Base-by-base conservation (phyloP, 2,113 vertebrate species). In the Nibea albiflora region DNA sequence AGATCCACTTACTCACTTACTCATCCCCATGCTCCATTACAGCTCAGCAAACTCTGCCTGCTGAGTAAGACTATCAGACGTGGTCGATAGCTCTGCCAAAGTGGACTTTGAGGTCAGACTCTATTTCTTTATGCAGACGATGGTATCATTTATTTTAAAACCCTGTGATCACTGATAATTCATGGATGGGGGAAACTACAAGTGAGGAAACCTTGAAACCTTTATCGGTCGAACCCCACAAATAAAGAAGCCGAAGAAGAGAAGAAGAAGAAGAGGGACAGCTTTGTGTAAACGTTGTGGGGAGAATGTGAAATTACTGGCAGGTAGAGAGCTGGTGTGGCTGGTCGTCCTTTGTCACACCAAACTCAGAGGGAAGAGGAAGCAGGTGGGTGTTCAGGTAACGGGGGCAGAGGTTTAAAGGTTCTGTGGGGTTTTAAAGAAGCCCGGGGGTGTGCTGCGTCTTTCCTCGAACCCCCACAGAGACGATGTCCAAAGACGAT, bases 311-410 rank as follows among this genome's bases (percentile, higher is more conserved):
- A 26, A 60, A 9, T n/a, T n/a, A 70, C 74, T 70, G 81, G 61
- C 85, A 75, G 88, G 62, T 60, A 19, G 31, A 66, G 79, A 76
- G 79, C 39, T 76, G 82, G 73, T 56, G 73, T 11, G 78, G 42
- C 42, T 6, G 67, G 3, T 64, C 6, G 14, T 53, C 73, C 47
- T 22, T 39, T 22, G 47, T 54, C 58, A 71, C 74, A 78, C 67
- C 69, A 1, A 83, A 39, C 71, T 81, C 61, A 10, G 76, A 73
- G 64, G 47, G 52, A 42, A 39, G 57, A 49, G 4, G 78, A 72
- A 76, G 58, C 49, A 24, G 57, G 53, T 5, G 16, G 44, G n/a
- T 4, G 39, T 14, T 44, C 10, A 8, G 20, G 2, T 17, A 11
- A 46, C 10, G 5, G 20, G 0, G 0, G 19, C 54, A 61, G 64